Base-by-base conservation (phyloP, 2,797 vertebrate species). In the Nothura maculosa region DNA sequence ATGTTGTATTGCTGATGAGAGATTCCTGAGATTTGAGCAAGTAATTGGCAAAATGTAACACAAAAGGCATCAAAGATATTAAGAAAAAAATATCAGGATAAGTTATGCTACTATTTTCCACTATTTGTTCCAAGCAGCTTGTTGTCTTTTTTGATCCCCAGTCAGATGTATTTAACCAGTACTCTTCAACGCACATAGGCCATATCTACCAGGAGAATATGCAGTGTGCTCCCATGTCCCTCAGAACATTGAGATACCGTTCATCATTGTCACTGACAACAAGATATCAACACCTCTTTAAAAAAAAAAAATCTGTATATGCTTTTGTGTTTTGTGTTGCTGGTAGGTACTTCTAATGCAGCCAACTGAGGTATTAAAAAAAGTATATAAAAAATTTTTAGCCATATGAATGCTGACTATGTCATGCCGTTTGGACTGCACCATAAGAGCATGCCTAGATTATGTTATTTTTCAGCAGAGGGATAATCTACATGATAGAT, bases 301-400 rank as follows among this genome's bases (percentile, higher is more conserved):
- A 45, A 45, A 45, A 43, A 42, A 62, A 45, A 34, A 4, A 69
- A 66, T 9, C 10, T 21, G 4, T 24, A 6, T 3, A 8, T 28
- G 52, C 2, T 20, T 27, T 5, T 2, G n/a, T 34, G 24, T 52
- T 80, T 36, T 1, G 0, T 0, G 1, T 7, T 40, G 8, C 10
- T 40, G 30, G 40, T 1, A 30, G 8, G 24, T 15, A 40, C 52
- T 60, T n/a, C 52, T 12, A 40, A 58, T 24, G 19, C 12, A 24
- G 28, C 9, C 63, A 66, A 9, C 58, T 88, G 10, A 73, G 45
- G 72, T 28, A 28, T 54, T 28, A 17, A 54, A 54, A 30, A 30
- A 54, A 19, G 28, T 18, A 11, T 54, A 19, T 54, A 30, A 54
- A 30, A 54, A 55, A 4, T 22, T 3, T 24, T 38, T 38, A 64